Base-by-base conservation (phyloP, 2,797 vertebrate species). In the Pterois miles region DNA sequence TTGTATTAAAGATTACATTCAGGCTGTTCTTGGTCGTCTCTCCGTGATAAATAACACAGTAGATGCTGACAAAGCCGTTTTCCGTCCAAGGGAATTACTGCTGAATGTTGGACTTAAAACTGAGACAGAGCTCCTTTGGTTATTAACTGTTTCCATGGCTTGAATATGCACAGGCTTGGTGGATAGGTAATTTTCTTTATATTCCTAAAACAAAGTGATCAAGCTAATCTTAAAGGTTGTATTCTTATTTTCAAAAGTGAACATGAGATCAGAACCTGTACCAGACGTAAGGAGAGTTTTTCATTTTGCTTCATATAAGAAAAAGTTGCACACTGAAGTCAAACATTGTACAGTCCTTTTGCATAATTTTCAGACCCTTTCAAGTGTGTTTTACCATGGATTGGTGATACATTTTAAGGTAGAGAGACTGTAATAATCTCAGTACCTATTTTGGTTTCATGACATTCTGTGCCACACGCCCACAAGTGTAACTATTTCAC, bases 371-470 rank as follows among this genome's bases (percentile, higher is more conserved):
- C 56, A 56, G 8, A 31, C 48, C 23, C 8, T 34, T 1, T 8
- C 1, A 22, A 6, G 10, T 25, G 8, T n/a, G 3, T 50, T 65
- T 74, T 38, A 27, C 7, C 10, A 27, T 50, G 18, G 0, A 27
- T n/a, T 10, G 6, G 2, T n/a, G 46, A 33, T 63, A 29, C 22
- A 36, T 64, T 1, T 63, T 1, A 76, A 50, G 4, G 33, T 11
- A 43, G 2, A 52, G 31, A 46, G 25, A 14, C 9, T 65, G 13
- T 65, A 12, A 14, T 65, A 48, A 78, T 50, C 6, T 4, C 50
- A 20, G 85, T 83, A 70, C 40, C 31, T 63, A 5, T 84, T 34
- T 25, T 38, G 52, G 60, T 9, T 71, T 29, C 13, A 20, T 78
- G 62, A 78, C 14, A 4, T 79, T n/a, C 2, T 31, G 8, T 6